phyloP scores from a whole-genome alignment of 2,888 invertebrate species.

The Oscheius onirici region DNA sequence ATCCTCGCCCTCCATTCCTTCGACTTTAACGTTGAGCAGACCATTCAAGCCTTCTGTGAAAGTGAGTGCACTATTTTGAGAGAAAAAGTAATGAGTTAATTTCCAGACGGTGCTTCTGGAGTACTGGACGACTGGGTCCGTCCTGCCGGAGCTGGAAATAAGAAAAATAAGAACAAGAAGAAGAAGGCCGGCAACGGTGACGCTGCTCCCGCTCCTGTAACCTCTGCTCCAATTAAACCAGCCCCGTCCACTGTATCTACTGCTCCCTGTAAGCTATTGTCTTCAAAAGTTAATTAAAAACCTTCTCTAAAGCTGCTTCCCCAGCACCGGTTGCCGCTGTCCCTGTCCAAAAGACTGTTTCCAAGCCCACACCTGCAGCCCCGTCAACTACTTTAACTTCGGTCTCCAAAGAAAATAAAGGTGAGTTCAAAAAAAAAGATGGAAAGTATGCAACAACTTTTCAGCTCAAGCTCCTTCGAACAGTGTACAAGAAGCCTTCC shows the following conservation, averaged over 20 bases:
- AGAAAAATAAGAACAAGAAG: slow-evolving; percentile 64
- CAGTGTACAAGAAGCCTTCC: slow-evolving; percentile 26
- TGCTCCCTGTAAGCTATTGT: background rate
- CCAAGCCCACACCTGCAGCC: slow-evolving; percentile 26
- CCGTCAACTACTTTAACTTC: too few species aligned
- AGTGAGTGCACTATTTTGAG: slow-evolving; percentile 63
- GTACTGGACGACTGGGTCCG: slow-evolving; percentile 68
- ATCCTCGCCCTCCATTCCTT: slow-evolving; percentile 74
- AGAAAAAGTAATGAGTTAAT: background rate
- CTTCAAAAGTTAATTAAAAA: background rate
- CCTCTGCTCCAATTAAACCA: slow-evolving; percentile 18
- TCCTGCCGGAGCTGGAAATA: slow-evolving; percentile 48
- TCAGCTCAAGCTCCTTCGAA: background rate
- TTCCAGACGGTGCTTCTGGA: slow-evolving; percentile 58
- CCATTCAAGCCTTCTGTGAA: slow-evolving; percentile 74
- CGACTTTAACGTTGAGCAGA: slow-evolving; percentile 73
- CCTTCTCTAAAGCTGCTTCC: slow-evolving; percentile 33
- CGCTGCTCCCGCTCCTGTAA: slow-evolving; percentile 10
- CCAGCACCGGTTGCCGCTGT: slow-evolving; percentile 39
- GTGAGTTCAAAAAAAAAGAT: too few species aligned
- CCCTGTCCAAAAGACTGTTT: background rate
- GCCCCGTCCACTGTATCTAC: too few species aligned
- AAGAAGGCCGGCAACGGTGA: slow-evolving; percentile 39
- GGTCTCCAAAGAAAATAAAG: too few species aligned
- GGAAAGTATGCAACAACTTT: background rate